These are phyloP conservation scores for Eretmocerus hayati DNA, from an alignment of 2,888 invertebrate genomes.

Conservation along the genomic window DNA sequence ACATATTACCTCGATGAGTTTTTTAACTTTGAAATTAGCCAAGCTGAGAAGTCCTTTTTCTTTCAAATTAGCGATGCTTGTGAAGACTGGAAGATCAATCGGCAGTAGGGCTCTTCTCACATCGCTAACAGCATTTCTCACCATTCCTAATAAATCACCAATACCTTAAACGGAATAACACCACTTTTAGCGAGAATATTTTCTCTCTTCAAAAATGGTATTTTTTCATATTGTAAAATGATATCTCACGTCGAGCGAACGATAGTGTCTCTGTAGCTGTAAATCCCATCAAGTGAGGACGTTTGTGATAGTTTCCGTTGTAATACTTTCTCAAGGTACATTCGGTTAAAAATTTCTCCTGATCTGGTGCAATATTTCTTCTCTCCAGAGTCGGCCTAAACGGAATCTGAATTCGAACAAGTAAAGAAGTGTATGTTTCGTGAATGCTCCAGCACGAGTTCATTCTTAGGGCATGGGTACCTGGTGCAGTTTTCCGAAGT, in stretches of 20 bases:
- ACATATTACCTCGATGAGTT: background rate
- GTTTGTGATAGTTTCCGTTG: conserved; percentile 47
- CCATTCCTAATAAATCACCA: conserved; percentile 6
- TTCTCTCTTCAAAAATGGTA: background rate
- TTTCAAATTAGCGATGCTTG: background rate
- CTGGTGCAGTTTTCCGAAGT: too few species aligned
- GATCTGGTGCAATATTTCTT: conserved; percentile 41
- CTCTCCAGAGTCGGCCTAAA: conserved; percentile 29
- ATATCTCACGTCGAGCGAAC: conserved; percentile 12
- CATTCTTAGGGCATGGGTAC: too few species aligned
- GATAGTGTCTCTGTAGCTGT: conserved; percentile 29
- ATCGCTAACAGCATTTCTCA: background rate
- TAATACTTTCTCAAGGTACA: conserved; percentile 44
- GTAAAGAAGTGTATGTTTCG: too few species aligned
- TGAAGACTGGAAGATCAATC: background rate
- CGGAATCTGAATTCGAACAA: conserved; percentile 8
- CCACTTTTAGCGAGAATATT: background rate
- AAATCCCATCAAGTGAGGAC: conserved; percentile 51
- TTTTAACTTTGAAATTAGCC: background rate
- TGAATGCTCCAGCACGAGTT: too few species aligned
- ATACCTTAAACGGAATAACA: conserved; percentile 1
- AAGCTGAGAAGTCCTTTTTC: background rate
- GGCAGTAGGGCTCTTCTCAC: background rate
- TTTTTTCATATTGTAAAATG: too few species aligned
- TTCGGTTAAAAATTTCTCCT: conserved; percentile 48